Conservation (phyloP, 2,113 vertebrate species). For the Cephalopterus ornatus region DNA sequence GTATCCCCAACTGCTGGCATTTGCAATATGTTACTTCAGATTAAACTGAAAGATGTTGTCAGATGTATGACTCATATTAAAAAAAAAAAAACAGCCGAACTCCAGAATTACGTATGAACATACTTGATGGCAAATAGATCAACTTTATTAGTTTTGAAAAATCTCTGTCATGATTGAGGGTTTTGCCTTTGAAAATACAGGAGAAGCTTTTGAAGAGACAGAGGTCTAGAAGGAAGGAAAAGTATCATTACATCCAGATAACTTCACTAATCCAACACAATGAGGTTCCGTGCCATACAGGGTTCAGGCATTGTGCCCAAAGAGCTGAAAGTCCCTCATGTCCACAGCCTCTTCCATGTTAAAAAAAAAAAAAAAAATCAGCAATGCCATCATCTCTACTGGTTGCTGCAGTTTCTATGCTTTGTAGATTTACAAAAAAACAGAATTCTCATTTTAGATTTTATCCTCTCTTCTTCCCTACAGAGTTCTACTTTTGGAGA, state of each 20-base stretch:
- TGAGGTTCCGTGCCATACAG: not conserved
- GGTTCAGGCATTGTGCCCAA: not conserved
- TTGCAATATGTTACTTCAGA: not conserved
- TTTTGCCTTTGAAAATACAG: not conserved
- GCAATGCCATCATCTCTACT: not conserved
- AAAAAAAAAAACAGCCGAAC: not conserved
- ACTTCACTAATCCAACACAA: not conserved
- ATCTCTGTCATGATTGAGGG: fast-evolving
- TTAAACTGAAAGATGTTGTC: not conserved
- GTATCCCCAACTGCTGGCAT: not conserved
- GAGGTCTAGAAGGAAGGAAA: not conserved
- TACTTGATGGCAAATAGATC: not conserved
- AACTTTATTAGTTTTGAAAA: not conserved
- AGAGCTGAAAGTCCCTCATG: not conserved
- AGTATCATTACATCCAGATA: not conserved
- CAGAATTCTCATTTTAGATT: not conserved
- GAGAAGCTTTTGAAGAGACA: not conserved
- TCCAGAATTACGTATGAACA: not conserved
- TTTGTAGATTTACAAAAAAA: not conserved
- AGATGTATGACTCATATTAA: not conserved
- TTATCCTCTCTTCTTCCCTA: not conserved
- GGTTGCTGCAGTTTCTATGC: not conserved
- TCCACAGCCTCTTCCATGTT: not conserved
- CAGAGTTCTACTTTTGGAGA: not conserved
- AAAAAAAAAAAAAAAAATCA: not conserved